Conservation (phyloP, 1,140 invertebrate species). For the Metopolophium dirhodum region DNA sequence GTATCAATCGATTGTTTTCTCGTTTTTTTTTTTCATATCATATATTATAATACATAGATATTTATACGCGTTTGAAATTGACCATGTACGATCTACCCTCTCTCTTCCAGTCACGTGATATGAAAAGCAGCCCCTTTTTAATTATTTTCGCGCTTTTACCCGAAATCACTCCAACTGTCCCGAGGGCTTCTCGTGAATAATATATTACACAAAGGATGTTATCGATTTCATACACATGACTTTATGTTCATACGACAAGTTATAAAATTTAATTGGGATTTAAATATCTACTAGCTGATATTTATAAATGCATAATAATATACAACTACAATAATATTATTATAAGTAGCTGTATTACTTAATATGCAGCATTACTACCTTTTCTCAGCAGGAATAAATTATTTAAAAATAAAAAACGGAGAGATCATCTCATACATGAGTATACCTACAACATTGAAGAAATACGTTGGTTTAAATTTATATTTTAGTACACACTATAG, state of each 20-base stretch:
- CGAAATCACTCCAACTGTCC: constrained; percentile 51
- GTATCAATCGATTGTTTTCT: constrained; percentile 44
- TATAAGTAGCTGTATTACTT: neutral
- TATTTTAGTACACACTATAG: too few species aligned
- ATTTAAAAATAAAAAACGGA: neutral
- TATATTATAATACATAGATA: neutral
- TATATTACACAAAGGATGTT: constrained; percentile 41
- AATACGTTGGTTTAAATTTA: neutral
- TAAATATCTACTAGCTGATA: neutral
- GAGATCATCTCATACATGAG: too few species aligned
- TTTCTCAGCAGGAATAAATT: neutral
- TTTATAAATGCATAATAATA: neutral
- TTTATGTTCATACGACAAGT: constrained; percentile 18
- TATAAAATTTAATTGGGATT: neutral
- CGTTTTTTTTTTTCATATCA: neutral
- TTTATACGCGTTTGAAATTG: neutral
- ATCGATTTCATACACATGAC: neutral
- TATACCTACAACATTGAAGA: too few species aligned
- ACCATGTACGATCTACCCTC: neutral
- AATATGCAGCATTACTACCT: neutral
- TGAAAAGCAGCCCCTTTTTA: constrained; percentile 55
- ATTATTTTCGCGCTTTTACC: constrained; percentile 56
- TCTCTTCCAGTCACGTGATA: neutral
- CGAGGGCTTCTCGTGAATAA: constrained; percentile 36
- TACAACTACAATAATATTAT: neutral